Conservation (phyloP, 2,113 vertebrate genomes). For the Rostratula benghalensis region DNA sequence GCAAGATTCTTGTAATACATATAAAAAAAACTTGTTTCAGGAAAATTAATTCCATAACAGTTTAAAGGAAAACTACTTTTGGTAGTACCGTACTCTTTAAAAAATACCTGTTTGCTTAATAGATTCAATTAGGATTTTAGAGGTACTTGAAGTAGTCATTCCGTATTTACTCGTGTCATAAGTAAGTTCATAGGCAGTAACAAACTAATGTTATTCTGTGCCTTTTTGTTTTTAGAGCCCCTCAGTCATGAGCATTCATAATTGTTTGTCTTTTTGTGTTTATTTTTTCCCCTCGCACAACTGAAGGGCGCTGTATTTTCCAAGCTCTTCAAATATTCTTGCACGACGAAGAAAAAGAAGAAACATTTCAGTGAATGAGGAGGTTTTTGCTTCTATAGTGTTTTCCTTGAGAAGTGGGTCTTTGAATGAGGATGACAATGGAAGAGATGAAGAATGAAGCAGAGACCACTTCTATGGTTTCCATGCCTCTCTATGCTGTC, state of each 20-base stretch:
- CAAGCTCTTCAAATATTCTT: slow-evolving; percentile 45
- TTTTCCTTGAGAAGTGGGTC: slow-evolving; percentile 79
- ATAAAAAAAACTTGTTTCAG: neutral
- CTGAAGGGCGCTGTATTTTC: slow-evolving; percentile 40
- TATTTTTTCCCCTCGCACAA: neutral
- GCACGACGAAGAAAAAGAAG: slow-evolving; percentile 50
- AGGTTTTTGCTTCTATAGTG: slow-evolving; percentile 76
- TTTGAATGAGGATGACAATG: slow-evolving; percentile 98
- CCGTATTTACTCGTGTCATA: neutral
- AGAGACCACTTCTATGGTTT: slow-evolving; percentile 89
- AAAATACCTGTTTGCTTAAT: neutral
- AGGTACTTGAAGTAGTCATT: neutral
- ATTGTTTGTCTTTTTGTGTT: neutral
- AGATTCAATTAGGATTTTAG: neutral
- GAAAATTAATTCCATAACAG: neutral
- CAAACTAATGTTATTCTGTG: neutral
- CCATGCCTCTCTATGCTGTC: slow-evolving; percentile 91
- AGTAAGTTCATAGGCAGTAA: neutral
- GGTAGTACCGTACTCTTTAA: neutral
- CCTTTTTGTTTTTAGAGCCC: neutral
- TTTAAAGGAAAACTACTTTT: neutral
- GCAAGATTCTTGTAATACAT: neutral
- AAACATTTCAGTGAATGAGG: slow-evolving; percentile 80
- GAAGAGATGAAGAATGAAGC: slow-evolving; percentile 97
- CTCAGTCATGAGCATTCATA: neutral